Conservation (phyloP, 1,140 invertebrate genomes). For the Papilio helenus region DNA sequence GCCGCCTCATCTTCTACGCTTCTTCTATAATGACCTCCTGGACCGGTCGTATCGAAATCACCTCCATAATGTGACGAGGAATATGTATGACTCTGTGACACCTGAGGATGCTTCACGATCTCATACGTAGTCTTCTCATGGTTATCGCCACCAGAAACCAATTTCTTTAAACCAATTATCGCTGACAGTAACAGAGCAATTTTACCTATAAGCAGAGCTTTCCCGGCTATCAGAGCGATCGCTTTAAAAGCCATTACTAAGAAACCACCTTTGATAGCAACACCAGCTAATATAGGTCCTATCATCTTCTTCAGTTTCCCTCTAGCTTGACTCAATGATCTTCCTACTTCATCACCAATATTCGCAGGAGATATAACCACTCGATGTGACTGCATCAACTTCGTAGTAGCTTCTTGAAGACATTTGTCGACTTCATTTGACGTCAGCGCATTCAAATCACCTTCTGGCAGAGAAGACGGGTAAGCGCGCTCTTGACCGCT, state of each 20-base stretch:
- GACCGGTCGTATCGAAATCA: conserved; percentile 83
- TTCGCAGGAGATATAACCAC: conserved; percentile 83
- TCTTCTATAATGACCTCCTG: conserved; percentile 84
- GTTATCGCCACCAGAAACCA: conserved; percentile 84
- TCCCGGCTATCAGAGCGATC: conserved; percentile 89
- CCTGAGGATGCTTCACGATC: conserved; percentile 92
- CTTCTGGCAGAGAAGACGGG: conserved; percentile 74
- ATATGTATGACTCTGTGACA: conserved; percentile 89
- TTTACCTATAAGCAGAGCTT: conserved; percentile 89
- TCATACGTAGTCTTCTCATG: conserved; percentile 92
- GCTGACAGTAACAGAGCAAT: conserved; percentile 89
- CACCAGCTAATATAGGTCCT: conserved; percentile 91
- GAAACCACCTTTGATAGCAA: conserved; percentile 89
- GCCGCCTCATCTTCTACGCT: conserved; percentile 84
- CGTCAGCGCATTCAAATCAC: conserved; percentile 76
- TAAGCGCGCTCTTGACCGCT: conserved; percentile 67
- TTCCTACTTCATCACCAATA: conserved; percentile 71
- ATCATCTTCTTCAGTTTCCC: conserved; percentile 93
- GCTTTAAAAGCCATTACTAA: conserved; percentile 89
- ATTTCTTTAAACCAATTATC: conserved; percentile 90
- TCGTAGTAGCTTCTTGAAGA: conserved; percentile 81
- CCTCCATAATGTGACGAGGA: conserved; percentile 88
- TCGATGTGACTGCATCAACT: conserved; percentile 85
- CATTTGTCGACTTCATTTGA: conserved; percentile 84
- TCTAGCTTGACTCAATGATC: conserved; percentile 84